These are phyloP conservation scores for Heteropelma amictum DNA, from an alignment of 2,888 invertebrate species.

Conservation along the genomic window DNA sequence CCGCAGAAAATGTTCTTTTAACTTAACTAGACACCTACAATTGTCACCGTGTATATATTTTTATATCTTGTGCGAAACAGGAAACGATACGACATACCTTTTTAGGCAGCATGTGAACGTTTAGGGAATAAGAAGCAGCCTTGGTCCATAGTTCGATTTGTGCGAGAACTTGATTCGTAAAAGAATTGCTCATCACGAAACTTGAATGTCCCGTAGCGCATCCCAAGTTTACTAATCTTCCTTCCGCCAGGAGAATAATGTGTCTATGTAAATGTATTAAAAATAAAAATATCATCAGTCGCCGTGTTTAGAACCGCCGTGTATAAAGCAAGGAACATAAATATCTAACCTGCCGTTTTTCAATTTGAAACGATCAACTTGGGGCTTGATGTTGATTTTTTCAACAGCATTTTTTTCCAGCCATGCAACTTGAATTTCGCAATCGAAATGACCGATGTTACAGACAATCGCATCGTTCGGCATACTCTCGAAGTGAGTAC, in stretches of 20 bases:
- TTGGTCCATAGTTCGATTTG: slow-evolving; percentile 99
- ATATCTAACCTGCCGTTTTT: slow-evolving; percentile 86
- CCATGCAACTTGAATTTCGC: slow-evolving; percentile 98
- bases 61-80: neutral
- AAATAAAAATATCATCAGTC: neutral
- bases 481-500: slow-evolving; percentile 94
- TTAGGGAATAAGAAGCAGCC: slow-evolving; percentile 88
- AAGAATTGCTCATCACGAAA: slow-evolving; percentile 99
- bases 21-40: no score
- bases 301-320: neutral
- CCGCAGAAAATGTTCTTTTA: no score
- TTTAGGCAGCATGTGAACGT: slow-evolving; percentile 97
- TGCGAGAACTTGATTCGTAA: slow-evolving; percentile 99
- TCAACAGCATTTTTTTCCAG: slow-evolving; percentile 91
- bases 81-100: slow-evolving; percentile 78
- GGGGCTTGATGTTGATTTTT: slow-evolving; percentile 97
- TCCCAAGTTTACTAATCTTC: slow-evolving; percentile 97
- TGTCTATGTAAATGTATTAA: slow-evolving; percentile 81
- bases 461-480: slow-evolving; percentile 98
- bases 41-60: no score
- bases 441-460: slow-evolving; percentile 99
- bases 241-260: slow-evolving; percentile 96
- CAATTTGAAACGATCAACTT: slow-evolving; percentile 96
- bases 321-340: neutral
- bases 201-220: slow-evolving; percentile 99